phyloP scores from a whole-genome alignment of 1,140 invertebrate species.

The Hyles euphorbiae region DNA sequence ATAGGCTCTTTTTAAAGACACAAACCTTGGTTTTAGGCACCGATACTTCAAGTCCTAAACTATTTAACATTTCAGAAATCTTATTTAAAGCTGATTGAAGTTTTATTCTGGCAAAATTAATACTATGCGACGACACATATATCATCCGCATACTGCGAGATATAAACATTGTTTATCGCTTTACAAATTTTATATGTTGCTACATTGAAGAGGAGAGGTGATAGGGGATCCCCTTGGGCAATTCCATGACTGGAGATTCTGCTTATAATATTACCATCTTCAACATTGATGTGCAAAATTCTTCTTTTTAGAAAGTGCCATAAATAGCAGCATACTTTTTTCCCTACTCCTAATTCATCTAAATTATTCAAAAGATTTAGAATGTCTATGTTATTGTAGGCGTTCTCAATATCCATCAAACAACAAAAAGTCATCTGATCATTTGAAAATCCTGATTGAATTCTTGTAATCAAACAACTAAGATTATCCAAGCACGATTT shows the following conservation, averaged over 20 bases:
- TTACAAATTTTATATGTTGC: slow-evolving; percentile 1
- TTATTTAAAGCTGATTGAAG: no score
- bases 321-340: slow-evolving; percentile 6
- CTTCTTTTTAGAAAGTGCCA: slow-evolving; percentile 12
- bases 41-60: no score
- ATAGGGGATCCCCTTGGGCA: slow-evolving; percentile 3
- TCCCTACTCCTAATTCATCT: slow-evolving; percentile 6
- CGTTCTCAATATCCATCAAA: slow-evolving; percentile 15
- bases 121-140: no score
- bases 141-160: no score
- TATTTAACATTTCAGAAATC: no score
- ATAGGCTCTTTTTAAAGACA: no score
- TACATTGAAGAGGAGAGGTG: not conserved
- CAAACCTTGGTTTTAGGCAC: no score
- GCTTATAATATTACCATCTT: not conserved
- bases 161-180: not conserved
- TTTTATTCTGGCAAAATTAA: no score
- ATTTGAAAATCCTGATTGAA: slow-evolving; percentile 8
- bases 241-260: not conserved
- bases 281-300: not conserved
- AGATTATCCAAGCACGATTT: slow-evolving; percentile 7
- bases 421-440: slow-evolving; percentile 8
- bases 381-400: slow-evolving; percentile 12
- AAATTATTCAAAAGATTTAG: slow-evolving; percentile 3
- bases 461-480: slow-evolving; percentile 4